Base-by-base conservation (phyloP, 2,888 invertebrate genomes). In the Hetaerina titia region DNA sequence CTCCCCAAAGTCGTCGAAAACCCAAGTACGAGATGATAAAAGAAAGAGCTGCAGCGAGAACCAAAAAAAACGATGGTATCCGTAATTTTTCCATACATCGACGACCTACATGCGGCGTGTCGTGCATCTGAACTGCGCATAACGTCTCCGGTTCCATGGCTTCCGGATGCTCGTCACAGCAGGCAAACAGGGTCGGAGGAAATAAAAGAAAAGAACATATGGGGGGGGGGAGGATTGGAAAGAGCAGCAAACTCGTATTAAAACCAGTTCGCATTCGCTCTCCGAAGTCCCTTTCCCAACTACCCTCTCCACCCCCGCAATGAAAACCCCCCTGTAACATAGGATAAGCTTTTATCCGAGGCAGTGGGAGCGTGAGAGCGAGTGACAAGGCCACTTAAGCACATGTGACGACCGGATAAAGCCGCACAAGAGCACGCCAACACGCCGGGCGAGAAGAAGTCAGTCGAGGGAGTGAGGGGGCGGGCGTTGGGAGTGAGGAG, bases 341-440 rank as follows among this genome's bases (percentile, higher is more conserved):
- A 81, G 81, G 81, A 31, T 81, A 31, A 81, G 81, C 81, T 81
- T 81, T 81, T 81, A 81, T 81, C 81, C 31, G 81, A 81, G 81
- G 25, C 81, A 81, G 81, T 15, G 81, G 13, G 81, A 81, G 81
- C 81, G 81, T 81, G 81, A 81, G 81, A 81, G 81, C 81, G 81
- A 81, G 81, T 81, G 81, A 81, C 81, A 81, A 81, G 81, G 81
- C 81, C 81, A 81, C 81, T 81, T 81, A 81, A 81, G 81, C 81
- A 81, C 81, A 81, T 81, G 81, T 81, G 81, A 81, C 81, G 81
- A 81, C 25, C 81, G 81, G 81, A 81, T 81, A 81, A 81, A 81
- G 81, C 81, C 81, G 31, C 81, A 81, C 81, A 81, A 81, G 81
- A 81, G 81, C 81, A 31, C 31, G 81, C 81, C 25, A 81, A 9